Evolutionary conservation across 2,797 vertebrate genomes (phyloP).

Genomic region (Merluccius polli): DNA sequence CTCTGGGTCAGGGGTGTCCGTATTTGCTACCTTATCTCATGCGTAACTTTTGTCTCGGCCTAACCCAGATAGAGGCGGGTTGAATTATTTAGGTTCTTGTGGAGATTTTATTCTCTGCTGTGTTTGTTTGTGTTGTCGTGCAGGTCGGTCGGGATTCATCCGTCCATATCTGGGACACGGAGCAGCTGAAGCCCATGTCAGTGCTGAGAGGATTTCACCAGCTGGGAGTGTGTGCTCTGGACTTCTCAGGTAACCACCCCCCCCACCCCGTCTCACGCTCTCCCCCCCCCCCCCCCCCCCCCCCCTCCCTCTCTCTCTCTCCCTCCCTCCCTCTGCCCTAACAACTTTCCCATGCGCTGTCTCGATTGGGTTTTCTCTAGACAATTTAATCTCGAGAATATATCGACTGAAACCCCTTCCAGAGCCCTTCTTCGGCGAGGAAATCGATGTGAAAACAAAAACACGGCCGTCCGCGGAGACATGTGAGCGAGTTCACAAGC

Average conservation of each 20-base stretch:
- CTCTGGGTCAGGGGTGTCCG: neutral
- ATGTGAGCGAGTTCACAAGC: neutral
- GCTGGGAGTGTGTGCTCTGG: conserved; percentile 92
- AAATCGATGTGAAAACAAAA: neutral
- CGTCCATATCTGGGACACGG: conserved; percentile 95
- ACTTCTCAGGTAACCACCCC: conserved; percentile 86
- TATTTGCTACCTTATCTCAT: neutral
- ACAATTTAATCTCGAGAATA: neutral
- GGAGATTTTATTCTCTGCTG: neutral
- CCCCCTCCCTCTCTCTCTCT: neutral
- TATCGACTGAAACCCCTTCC: neutral
- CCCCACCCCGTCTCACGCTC: neutral
- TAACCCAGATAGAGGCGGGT: neutral
- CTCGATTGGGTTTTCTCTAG: neutral
- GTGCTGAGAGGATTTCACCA: conserved; percentile 95
- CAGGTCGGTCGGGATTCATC: conserved; percentile 95
- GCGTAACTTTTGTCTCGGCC: neutral
- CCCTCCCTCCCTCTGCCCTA: neutral
- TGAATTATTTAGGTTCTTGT: conserved; percentile 1
- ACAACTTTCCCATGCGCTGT: neutral
- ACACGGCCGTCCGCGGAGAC: neutral
- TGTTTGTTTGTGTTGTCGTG: conserved; percentile 15
- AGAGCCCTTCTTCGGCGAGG: neutral
- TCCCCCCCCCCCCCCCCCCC: conserved; percentile 1
- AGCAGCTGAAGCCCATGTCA: conserved; percentile 90